These are phyloP conservation scores for Phengaris arion DNA, from an alignment of 2,888 invertebrate species.

Conservation along the genomic window DNA sequence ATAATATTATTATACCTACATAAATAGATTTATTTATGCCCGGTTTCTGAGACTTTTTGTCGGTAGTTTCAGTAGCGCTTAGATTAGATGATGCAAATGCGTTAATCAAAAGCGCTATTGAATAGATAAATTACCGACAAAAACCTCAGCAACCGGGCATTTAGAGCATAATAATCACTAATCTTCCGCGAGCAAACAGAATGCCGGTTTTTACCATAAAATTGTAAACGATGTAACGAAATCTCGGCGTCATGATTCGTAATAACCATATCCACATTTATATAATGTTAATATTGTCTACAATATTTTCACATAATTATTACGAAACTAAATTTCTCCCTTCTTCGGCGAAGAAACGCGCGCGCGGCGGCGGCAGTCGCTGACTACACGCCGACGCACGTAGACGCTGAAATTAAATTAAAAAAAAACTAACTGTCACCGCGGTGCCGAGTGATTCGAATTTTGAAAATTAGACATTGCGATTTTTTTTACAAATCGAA, in stretches of 20 bases:
- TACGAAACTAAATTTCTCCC: slow-evolving; percentile 35
- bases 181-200: not conserved
- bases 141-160: not conserved
- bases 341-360: slow-evolving; percentile 32
- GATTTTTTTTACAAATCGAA: not conserved
- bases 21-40: not conserved
- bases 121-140: too few species aligned
- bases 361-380: slow-evolving; percentile 50
- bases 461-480: slow-evolving; percentile 39
- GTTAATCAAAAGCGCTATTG: too few species aligned
- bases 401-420: slow-evolving; percentile 33
- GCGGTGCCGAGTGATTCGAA: slow-evolving; percentile 43
- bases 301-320: slow-evolving; percentile 32
- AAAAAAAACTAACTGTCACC: slow-evolving; percentile 32
- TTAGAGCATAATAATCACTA: not conserved
- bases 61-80: too few species aligned
- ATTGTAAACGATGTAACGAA: slow-evolving; percentile 25
- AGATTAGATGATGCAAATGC: too few species aligned
- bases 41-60: too few species aligned
- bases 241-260: slow-evolving; percentile 26
- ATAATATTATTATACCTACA: not conserved
- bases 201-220: slow-evolving; percentile 23
- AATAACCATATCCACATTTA: slow-evolving; percentile 29
- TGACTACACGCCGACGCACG: slow-evolving; percentile 50
- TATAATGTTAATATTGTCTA: slow-evolving; percentile 32